Percentiles rank a stretch among this genome's conserved stretches.
These are phyloP conservation scores for Eretmocerus hayati DNA, from an alignment of 2,888 invertebrate genomes.

Conservation along the genomic window DNA sequence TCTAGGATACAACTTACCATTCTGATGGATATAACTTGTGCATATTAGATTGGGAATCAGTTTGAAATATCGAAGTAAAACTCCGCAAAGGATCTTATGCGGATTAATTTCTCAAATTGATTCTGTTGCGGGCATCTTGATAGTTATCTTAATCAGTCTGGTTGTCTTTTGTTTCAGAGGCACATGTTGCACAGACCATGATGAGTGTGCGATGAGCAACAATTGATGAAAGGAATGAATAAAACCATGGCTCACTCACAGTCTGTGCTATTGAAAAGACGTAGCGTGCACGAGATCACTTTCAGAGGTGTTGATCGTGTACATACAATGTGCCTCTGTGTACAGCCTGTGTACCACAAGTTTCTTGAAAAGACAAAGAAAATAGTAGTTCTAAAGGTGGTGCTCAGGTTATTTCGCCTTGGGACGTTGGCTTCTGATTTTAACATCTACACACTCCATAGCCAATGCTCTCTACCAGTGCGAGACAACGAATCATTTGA, in stretches of 20 bases:
- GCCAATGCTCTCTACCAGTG: slow-evolving; percentile 43
- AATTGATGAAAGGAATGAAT: slow-evolving; percentile 31
- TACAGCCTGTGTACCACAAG: slow-evolving; percentile 42
- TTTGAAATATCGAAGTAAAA: slow-evolving; percentile 24
- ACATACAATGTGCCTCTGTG: slow-evolving; percentile 45
- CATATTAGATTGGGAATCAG: slow-evolving; percentile 33
- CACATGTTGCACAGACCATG: slow-evolving; percentile 58
- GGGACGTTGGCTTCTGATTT: slow-evolving; percentile 40
- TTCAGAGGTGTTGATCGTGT: slow-evolving; percentile 28
- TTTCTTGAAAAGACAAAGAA: slow-evolving; percentile 19
- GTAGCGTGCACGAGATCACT: slow-evolving; percentile 33
- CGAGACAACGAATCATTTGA: slow-evolving; percentile 46
- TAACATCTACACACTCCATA: slow-evolving; percentile 37
- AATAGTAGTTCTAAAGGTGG: slow-evolving; percentile 30
- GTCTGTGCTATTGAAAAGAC: slow-evolving; percentile 40
- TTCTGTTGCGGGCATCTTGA: slow-evolving; percentile 39
- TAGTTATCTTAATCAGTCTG: slow-evolving; percentile 48
- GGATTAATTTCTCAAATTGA: slow-evolving; percentile 23
- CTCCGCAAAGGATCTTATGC: slow-evolving; percentile 8
- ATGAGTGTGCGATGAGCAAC: slow-evolving; percentile 45
- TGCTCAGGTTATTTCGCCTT: slow-evolving; percentile 40
- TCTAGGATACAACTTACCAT: too few species aligned
- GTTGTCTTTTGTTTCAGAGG: slow-evolving; percentile 73
- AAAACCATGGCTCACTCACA: slow-evolving; percentile 44
- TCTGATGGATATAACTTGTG: slow-evolving; percentile 30